Base-by-base conservation (phyloP, 2,113 vertebrate genomes). In the Vidua macroura region DNA sequence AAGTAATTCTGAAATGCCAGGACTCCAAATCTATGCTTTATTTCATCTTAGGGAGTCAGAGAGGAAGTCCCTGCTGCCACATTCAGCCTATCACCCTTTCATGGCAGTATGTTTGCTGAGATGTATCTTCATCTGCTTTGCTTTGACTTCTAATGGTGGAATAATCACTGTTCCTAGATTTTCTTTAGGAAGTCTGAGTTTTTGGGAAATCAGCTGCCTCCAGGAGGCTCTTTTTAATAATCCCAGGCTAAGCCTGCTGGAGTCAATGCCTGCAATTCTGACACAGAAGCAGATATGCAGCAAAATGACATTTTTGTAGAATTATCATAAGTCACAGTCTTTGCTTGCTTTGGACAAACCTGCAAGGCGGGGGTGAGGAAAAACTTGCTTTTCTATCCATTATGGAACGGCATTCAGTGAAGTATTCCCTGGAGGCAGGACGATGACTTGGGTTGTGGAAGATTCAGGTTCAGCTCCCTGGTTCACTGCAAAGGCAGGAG, bases 401-500 rank as follows among this genome's bases (percentile, higher is more conserved):
- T 67, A 23, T 37, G 51, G 55, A 83, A 28, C 48, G 49, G 18
- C 35, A 78, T 59, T 80, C 75, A 62, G 59, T 14, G 39, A 83
- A 83, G 37, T 37, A 55, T 86, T 93, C 94, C 48, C 82, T 85
- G 52, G 31, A 56, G 82, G 48, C 68, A 90, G 35, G 24, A 43
- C 24, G 55, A 63, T 49, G 51, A n/a, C 63, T 66, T 67, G 43
- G 74, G 81, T 79, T 0, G 0, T 37, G 66, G 44, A 85, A 85
- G 78, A 85, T 72, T 63, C 48, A 76, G 48, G 82, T 83, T 96
- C 79, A 83, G 51, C 39, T 92, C 75, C 68, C 52, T 41, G 43
- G 60, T 78, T 94, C 90, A 81, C 72, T 88, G 90, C 64, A 88
- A 78, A 90, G 39, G 88, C 76, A 86, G 68, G 67, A 92, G 86